phyloP scores from a whole-genome alignment of 2,888 invertebrate genomes.

The Plemyria rubiginata region DNA sequence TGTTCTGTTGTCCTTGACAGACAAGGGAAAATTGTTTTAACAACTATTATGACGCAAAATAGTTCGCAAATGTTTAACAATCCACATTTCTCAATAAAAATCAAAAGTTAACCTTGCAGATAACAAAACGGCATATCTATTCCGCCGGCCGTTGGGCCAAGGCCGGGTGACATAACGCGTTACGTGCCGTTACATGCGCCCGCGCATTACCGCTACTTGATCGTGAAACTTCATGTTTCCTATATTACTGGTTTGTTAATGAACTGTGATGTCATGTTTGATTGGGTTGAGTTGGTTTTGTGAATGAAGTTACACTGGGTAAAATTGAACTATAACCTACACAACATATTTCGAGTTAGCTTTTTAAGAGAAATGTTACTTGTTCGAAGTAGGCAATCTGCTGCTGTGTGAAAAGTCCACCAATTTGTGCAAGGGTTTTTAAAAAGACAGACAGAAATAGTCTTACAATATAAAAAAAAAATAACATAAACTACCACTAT shows the following conservation, averaged over 20 bases:
- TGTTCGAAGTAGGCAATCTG: too few species aligned
- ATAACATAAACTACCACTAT: background rate
- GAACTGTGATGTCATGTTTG: conserved; percentile 17
- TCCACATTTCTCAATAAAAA: conserved; percentile 21
- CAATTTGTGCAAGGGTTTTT: too few species aligned
- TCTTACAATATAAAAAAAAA: too few species aligned
- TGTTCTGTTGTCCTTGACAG: too few species aligned
- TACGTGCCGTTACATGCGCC: conserved; percentile 45
- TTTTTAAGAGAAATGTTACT: too few species aligned
- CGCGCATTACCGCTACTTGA: conserved; percentile 24
- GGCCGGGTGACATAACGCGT: conserved; percentile 68
- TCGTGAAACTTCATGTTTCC: conserved; percentile 29
- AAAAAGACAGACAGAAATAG: background rate
- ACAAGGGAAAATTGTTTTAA: too few species aligned
- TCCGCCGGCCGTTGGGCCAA: conserved; percentile 71
- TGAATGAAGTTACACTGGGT: conserved; percentile 10
- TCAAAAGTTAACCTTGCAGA: conserved; percentile 38
- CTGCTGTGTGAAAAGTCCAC: background rate
- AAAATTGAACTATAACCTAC: too few species aligned
- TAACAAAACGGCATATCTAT: conserved; percentile 47
- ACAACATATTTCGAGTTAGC: too few species aligned
- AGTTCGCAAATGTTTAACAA: background rate
- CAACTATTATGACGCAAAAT: too few species aligned
- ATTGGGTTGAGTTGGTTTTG: conserved; percentile 9
- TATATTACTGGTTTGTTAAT: conserved; percentile 24